Base-by-base conservation (phyloP, 2,888 invertebrate genomes). In the Zonitis immaculata region DNA sequence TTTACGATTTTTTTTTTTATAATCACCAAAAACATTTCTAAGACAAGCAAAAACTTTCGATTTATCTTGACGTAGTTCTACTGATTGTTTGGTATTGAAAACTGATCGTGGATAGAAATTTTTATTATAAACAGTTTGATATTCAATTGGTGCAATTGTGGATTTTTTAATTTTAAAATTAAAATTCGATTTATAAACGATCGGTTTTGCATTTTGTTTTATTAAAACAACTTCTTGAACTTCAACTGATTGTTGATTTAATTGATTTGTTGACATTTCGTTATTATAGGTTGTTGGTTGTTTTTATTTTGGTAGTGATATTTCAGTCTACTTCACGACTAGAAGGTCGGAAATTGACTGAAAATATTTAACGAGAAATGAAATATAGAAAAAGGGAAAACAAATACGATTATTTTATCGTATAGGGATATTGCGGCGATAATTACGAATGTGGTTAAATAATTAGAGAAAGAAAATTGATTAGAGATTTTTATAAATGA, bases 101-200 rank as follows among this genome's bases (percentile, higher is more conserved):
- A 56, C 56, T 16, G 63, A 57, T 26, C 60, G 43, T 14, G 62
- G 62, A 47, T 54, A 63, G 5, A 54, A 44, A 47, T 52, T 54
- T 47, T 54, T 56, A 27, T 57, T 46, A 49, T 62, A 63, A 57
- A 60, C 62, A 18, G 56, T 49, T 46, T 58, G 53, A 47, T 62
- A 61, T 26, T 66, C 63, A 27, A 59, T 56, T 35, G 68, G 69
- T 22, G 64, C 64, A 42, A 67, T 61, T 49, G 64, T 54, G 43
- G 64, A 59, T 46, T 60, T 66, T 2, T 54, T 51, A 39, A 65
- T 54, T 59, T 61, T 62, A 25, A 58, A 51, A 48, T 52, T 53
- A 22, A 51, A 48, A 32, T 27, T 32, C 12, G 54, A 46, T 16
- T 43, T 26, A 11, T 42, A 30, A 8, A n/a, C 42, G 14, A 58